Percentiles rank a stretch among this genome's conserved stretches.
Evolutionary conservation across 1,140 invertebrate species (phyloP).

Genomic region (Lepidurus couesii): DNA sequence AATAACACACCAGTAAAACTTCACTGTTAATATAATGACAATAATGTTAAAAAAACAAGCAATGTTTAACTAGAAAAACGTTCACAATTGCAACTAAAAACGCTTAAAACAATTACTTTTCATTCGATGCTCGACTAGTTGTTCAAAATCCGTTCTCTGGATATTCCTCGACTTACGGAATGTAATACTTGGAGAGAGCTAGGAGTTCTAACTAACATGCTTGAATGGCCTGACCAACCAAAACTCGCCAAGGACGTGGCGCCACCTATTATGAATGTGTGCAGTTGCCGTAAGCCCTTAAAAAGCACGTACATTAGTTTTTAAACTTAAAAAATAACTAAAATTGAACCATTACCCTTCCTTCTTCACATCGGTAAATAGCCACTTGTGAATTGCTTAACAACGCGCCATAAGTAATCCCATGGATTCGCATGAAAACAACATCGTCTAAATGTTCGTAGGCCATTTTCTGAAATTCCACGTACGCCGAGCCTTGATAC

Average conservation of each 20-base stretch:
- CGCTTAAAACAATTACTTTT: background rate
- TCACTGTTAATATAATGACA: background rate
- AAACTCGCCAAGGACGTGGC: background rate
- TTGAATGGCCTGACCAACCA: background rate
- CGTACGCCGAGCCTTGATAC: background rate
- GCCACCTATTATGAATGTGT: background rate
- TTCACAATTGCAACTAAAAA: background rate
- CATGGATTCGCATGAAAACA: constrained; percentile 6
- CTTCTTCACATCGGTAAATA: background rate
- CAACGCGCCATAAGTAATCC: background rate
- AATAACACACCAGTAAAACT: background rate
- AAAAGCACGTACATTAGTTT: background rate
- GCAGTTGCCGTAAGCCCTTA: background rate
- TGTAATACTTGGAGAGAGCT: background rate
- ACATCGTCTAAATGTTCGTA: background rate
- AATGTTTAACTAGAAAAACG: background rate
- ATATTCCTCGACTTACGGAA: background rate
- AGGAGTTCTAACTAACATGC: background rate
- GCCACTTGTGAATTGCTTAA: constrained; percentile 1
- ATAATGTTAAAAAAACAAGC: background rate
- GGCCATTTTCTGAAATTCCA: background rate
- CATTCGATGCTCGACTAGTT: background rate
- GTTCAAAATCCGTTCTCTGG: background rate
- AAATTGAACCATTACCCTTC: background rate
- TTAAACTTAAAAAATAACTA: background rate